phyloP scores from a whole-genome alignment of 2,797 vertebrate species.

The Alectoris magna region DNA sequence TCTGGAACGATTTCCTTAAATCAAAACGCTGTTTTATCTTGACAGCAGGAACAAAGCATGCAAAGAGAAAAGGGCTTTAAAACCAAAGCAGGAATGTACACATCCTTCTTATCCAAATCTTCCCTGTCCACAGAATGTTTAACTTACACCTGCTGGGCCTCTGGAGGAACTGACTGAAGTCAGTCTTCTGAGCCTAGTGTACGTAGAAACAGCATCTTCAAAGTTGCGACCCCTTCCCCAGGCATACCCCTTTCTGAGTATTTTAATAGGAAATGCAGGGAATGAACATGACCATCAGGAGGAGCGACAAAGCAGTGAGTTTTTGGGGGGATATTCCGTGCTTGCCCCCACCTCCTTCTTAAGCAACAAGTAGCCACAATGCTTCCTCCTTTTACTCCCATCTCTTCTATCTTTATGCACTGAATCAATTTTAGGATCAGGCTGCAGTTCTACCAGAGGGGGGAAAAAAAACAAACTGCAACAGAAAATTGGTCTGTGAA shows the following conservation, averaged over 20 bases:
- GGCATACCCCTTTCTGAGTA: background rate
- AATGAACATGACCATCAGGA: background rate
- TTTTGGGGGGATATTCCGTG: background rate
- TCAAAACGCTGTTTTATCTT: slow-evolving; percentile 46
- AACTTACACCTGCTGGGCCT: background rate
- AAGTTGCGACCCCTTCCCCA: background rate
- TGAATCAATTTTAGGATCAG: background rate
- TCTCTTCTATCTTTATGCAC: background rate
- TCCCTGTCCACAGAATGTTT: slow-evolving; percentile 9
- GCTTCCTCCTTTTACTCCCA: background rate
- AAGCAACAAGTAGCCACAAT: background rate
- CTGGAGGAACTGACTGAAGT: background rate
- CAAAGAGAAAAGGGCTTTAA: slow-evolving; percentile 32
- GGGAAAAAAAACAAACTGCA: background rate
- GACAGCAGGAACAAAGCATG: slow-evolving; percentile 14
- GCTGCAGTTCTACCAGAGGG: background rate
- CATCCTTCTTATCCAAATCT: slow-evolving; percentile 38
- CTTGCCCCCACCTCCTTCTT: background rate
- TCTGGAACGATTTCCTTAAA: background rate
- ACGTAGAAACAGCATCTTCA: background rate
- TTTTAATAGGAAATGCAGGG: background rate
- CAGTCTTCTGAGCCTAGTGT: background rate
- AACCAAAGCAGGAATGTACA: slow-evolving; percentile 24
- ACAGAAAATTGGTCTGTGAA: background rate
- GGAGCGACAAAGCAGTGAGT: background rate